Evolutionary conservation across 2,113 vertebrate species (phyloP).

Genomic region (Pitta sordida): DNA sequence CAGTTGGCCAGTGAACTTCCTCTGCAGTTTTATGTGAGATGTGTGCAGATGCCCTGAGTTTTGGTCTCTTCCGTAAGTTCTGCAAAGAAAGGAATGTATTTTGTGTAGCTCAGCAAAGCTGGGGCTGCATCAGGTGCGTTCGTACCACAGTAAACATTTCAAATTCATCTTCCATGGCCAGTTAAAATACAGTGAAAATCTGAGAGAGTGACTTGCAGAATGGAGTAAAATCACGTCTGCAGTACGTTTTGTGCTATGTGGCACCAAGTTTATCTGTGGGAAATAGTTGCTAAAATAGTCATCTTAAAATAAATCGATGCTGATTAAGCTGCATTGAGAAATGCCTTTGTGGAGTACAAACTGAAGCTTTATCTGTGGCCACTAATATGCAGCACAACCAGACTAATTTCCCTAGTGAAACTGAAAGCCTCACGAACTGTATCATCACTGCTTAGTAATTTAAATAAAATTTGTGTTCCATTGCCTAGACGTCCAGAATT

Average conservation of each 20-base stretch:
- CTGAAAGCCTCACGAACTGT: not conserved
- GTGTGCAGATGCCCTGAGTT: not conserved
- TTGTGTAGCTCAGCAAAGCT: not conserved
- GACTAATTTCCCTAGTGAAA: not conserved
- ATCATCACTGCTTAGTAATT: not conserved
- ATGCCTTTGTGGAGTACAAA: not conserved
- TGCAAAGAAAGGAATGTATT: not conserved
- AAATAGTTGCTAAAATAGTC: not conserved
- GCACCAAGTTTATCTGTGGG: not conserved
- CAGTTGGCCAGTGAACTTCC: not conserved
- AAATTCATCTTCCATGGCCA: not conserved
- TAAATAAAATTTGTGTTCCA: not conserved
- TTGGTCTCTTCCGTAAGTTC: not conserved
- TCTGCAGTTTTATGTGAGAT: not conserved
- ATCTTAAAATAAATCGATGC: not conserved
- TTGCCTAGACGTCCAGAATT: not conserved
- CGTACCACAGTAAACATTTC: not conserved
- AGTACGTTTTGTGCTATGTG: not conserved
- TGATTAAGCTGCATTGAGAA: not conserved
- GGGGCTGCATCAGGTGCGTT: not conserved
- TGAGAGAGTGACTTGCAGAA: not conserved
- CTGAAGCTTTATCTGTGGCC: not conserved
- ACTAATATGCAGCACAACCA: not conserved
- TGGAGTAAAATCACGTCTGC: not conserved
- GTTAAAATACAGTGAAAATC: not conserved